Evolutionary conservation across 2,888 invertebrate genomes (phyloP).

Genomic region (Phengaris alcon): DNA sequence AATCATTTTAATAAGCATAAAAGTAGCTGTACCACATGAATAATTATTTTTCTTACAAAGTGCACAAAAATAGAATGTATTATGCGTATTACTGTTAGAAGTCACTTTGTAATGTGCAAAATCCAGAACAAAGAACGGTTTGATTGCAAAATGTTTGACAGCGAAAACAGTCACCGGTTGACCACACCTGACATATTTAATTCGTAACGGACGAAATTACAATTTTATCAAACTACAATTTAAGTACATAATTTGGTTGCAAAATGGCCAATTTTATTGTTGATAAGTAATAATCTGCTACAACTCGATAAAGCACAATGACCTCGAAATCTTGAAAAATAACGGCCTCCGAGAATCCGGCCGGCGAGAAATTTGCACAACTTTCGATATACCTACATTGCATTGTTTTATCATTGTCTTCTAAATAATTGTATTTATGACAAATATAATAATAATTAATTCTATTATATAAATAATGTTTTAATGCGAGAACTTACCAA

Average conservation of each 20-base stretch:
- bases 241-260: conserved; percentile 46
- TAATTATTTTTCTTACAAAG: neutral
- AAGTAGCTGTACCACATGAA: neutral
- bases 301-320: conserved; percentile 59
- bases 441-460: neutral
- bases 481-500: conserved; percentile 63
- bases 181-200: conserved; percentile 25
- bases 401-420: neutral
- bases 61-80: neutral
- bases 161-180: conserved; percentile 20
- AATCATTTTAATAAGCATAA: neutral
- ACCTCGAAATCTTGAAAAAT: conserved; percentile 74
- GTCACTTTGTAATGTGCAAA: neutral
- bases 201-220: conserved; percentile 36
- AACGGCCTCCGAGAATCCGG: conserved; percentile 56
- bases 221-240: conserved; percentile 39
- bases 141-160: conserved; percentile 9
- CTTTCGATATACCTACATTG: neutral
- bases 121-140: conserved; percentile 22
- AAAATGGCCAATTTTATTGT: conserved; percentile 49
- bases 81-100: neutral
- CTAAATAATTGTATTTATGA: neutral
- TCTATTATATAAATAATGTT: conserved; percentile 29
- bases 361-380: conserved; percentile 39
- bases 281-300: conserved; percentile 26